Percentiles rank a stretch among this genome's conserved stretches.
These are phyloP conservation scores for Lasioglossum vierecki DNA, from an alignment of 2,888 invertebrate genomes.

Conservation along the genomic window DNA sequence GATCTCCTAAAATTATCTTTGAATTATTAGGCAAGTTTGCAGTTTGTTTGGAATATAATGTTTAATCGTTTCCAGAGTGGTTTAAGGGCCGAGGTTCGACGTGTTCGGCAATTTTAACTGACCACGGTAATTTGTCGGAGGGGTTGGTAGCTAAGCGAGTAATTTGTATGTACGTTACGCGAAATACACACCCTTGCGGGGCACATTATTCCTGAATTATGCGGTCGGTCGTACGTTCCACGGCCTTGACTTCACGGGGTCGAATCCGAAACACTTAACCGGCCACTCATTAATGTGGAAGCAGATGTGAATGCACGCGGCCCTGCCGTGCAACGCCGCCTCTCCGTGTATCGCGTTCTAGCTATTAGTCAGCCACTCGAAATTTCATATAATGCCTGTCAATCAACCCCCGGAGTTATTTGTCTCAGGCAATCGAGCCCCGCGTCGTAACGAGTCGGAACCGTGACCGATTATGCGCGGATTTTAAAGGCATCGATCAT, in stretches of 20 bases:
- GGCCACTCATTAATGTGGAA: slow-evolving; percentile 42
- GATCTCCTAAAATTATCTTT: too few relatives aligned
- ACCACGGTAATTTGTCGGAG: background rate
- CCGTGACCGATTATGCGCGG: slow-evolving; percentile 56
- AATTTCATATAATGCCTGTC: slow-evolving; percentile 81
- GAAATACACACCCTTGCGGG: slow-evolving; percentile 1
- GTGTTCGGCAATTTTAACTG: background rate
- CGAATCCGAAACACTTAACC: slow-evolving; percentile 40
- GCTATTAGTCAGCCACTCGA: slow-evolving; percentile 80
- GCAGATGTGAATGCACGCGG: slow-evolving; percentile 58
- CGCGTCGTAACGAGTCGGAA: slow-evolving; percentile 62
- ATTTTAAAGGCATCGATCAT: slow-evolving; percentile 66
- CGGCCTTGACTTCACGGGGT: slow-evolving; percentile 61
- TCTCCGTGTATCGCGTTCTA: slow-evolving; percentile 52
- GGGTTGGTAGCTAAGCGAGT: background rate
- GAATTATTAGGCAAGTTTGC: background rate
- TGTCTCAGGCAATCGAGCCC: slow-evolving; percentile 71
- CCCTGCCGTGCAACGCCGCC: slow-evolving; percentile 36
- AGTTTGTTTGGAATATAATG: background rate
- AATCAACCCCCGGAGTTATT: slow-evolving; percentile 76
- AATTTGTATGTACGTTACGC: slow-evolving; percentile 10
- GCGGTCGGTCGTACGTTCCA: slow-evolving; percentile 34
- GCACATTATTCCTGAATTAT: slow-evolving; percentile 30
- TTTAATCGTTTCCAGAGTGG: background rate
- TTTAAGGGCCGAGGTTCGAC: too few relatives aligned